Base-by-base conservation (phyloP, 2,113 vertebrate genomes). In the Seriola aureovittata region DNA sequence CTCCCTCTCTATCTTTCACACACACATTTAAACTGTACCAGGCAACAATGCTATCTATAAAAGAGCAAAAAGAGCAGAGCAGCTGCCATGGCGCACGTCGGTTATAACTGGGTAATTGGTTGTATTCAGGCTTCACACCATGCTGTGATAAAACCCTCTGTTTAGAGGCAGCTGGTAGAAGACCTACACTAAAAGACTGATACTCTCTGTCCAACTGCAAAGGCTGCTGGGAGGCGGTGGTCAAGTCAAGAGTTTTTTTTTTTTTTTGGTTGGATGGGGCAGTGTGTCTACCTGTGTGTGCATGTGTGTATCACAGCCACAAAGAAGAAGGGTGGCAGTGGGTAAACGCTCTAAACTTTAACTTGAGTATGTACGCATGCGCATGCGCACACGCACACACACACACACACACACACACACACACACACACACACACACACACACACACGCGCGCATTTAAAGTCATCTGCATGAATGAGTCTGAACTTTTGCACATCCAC, bases 81-180 rank as follows among this genome's bases (percentile, higher is more conserved):
- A 52, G 78, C 80, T 87, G 82, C 36, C 38, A 60, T 11, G 60
- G 42, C 14, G 52, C 59, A 46, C 3, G 58, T 81, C 52, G 75
- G 81, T 29, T 78, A 80, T 71, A 81, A 66, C 58, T 60, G 58
- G 85, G 52, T 90, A 85, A 89, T 83, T 87, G 71, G 67, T 78
- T 81, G 63, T 54, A 72, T 86, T 89, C 81, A 81, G 75, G 42
- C 71, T 81, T 69, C 64, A 75, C 70, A 57, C 60, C 87, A 80
- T 0, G 79, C 87, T 87, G 88, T 17, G 85, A 90, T 90, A 88
- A 89, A 86, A 71, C 78, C 64, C 42, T 81, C 40, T 82, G 29
- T 83, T 83, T 78, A 64, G 69, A 82, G 42, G 75, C 29, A 85
- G 59, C 77, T 76, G 72, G 55, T 36, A 1, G 40, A 66, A 66